Evolutionary conservation across 2,888 invertebrate genomes (phyloP).

Genomic region (Cynaeus angustus): DNA sequence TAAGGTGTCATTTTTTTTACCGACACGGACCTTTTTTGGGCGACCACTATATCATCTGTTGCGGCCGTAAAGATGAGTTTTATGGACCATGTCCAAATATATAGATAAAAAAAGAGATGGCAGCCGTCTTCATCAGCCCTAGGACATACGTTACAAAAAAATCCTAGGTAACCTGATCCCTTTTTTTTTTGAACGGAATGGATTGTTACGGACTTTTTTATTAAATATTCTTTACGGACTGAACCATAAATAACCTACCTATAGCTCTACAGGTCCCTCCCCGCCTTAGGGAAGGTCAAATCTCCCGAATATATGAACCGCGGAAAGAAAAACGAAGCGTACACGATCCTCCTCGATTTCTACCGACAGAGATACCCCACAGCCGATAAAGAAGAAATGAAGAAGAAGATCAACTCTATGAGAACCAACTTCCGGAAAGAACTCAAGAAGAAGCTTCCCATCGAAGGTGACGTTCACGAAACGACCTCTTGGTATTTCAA

Average conservation of each 20-base stretch:
- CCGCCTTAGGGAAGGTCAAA: slow-evolving; percentile 10
- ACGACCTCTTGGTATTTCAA: slow-evolving; percentile 18
- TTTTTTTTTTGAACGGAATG: no score
- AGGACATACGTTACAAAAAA: no score
- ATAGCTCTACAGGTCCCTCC: neutral
- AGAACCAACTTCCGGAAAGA: slow-evolving; percentile 14
- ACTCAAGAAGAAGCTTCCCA: neutral
- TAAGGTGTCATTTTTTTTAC: no score
- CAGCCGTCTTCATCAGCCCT: no score
- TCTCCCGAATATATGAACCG: slow-evolving; percentile 5
- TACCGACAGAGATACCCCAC: neutral
- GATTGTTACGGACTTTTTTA: no score
- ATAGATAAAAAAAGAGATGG: no score
- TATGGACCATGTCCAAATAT: no score
- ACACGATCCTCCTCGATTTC: neutral
- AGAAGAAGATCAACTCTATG: slow-evolving; percentile 10
- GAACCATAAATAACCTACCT: neutral
- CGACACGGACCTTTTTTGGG: no score
- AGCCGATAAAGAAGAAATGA: neutral
- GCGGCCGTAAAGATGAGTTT: no score
- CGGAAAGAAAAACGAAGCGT: slow-evolving; percentile 2
- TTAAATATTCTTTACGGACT: no score
- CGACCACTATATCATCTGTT: no score
- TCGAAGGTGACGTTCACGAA: neutral
- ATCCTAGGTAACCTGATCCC: no score